Evolutionary conservation across 2,888 invertebrate species (phyloP).

Genomic region (Elmis aenea): DNA sequence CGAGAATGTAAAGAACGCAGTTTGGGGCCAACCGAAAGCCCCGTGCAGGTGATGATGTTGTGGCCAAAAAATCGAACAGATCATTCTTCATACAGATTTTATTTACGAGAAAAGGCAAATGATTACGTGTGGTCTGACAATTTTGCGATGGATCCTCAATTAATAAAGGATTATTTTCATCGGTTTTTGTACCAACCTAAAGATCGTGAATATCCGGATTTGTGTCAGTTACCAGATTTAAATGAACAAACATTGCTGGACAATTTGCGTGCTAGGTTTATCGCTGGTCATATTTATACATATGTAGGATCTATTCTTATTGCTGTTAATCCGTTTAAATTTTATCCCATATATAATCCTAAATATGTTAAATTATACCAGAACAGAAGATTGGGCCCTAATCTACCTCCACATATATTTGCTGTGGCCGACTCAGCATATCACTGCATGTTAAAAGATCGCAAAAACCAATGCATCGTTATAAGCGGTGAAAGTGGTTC

Average conservation of each 20-base stretch:
- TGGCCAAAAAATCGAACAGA: constrained; percentile 64
- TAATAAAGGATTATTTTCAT: constrained; percentile 88
- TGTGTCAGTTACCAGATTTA: constrained; percentile 91
- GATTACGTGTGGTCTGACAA: constrained; percentile 84
- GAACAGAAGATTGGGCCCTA: constrained; percentile 83
- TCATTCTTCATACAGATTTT: constrained; percentile 68
- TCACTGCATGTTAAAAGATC: constrained; percentile 88
- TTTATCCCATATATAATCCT: constrained; percentile 96
- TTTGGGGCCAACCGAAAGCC: constrained; percentile 74
- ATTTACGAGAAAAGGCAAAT: constrained; percentile 78
- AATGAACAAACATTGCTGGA: constrained; percentile 90
- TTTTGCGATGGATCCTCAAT: constrained; percentile 85
- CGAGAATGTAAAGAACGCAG: constrained; percentile 90
- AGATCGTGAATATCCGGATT: constrained; percentile 90
- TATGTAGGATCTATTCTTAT: constrained; percentile 94
- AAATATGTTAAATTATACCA: constrained; percentile 96
- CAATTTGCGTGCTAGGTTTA: constrained; percentile 83
- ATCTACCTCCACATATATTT: constrained; percentile 94
- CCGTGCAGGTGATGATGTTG: constrained; percentile 75
- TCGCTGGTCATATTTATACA: constrained; percentile 90
- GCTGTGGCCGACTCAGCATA: constrained; percentile 93
- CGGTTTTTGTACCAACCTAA: constrained; percentile 87
- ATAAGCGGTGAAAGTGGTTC: constrained; percentile 93
- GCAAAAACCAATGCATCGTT: constrained; percentile 89
- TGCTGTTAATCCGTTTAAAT: constrained; percentile 90